Evolutionary conservation across 1,140 invertebrate species (phyloP).

Genomic region (Lethrus apterus): DNA sequence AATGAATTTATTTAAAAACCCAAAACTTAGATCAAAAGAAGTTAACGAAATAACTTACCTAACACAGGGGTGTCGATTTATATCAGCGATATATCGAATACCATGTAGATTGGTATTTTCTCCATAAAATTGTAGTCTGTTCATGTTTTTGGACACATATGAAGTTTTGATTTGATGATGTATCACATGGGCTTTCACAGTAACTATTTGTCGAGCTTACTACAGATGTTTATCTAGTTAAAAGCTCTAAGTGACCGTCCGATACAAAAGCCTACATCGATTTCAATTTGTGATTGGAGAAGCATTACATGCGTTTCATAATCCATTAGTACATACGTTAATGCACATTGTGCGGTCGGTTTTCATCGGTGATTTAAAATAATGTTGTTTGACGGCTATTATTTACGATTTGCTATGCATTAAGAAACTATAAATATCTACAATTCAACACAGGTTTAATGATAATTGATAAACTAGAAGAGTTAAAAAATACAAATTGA

Average conservation of each 20-base stretch:
- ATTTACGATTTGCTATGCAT: no score
- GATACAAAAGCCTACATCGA: background rate
- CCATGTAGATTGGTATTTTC: conserved; percentile 32
- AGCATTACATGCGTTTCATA: no score
- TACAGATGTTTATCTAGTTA: background rate
- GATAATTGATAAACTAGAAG: no score
- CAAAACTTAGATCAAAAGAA: no score
- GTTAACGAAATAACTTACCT: no score
- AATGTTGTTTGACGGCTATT: no score
- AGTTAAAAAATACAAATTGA: no score
- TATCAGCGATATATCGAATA: conserved; percentile 31
- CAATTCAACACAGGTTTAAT: no score
- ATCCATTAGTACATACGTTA: no score
- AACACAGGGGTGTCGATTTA: conserved; percentile 20
- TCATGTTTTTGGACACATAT: background rate
- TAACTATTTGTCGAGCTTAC: background rate
- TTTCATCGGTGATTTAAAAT: no score
- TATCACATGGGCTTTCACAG: background rate
- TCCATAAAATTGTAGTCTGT: conserved; percentile 21
- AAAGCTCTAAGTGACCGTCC: background rate
- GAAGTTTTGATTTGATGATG: background rate
- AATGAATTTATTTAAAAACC: conserved; percentile 5
- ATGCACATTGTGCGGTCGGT: no score
- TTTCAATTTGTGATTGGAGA: conserved; percentile 10
- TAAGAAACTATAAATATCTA: no score